phyloP scores from a whole-genome alignment of 2,797 vertebrate genomes.

The Pangasius djambal region DNA sequence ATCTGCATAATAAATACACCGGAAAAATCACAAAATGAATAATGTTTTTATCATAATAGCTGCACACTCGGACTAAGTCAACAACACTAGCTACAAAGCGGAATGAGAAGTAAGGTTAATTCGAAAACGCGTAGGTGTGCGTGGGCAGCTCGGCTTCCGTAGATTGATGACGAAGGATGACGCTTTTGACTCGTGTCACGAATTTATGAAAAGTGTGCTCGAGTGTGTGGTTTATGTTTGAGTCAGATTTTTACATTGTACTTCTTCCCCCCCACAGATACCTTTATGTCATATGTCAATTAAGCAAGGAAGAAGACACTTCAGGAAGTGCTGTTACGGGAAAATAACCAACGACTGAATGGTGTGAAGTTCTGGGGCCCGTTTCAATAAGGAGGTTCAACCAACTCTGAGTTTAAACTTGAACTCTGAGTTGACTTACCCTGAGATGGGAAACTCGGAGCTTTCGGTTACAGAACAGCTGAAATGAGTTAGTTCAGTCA shows the following conservation, averaged over 20 bases:
- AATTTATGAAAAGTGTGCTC: not conserved
- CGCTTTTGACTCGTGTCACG: not conserved
- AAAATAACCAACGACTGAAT: not conserved
- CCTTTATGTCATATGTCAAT: not conserved
- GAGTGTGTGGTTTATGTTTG: not conserved
- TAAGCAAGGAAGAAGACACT: not conserved
- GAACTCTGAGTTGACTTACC: too few species aligned
- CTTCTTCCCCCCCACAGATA: accelerated
- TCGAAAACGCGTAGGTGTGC: conserved; percentile 10
- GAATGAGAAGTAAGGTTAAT: not conserved
- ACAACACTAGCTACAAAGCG: not conserved
- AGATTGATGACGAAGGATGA: not conserved
- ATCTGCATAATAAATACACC: not conserved
- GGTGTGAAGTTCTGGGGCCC: too few species aligned
- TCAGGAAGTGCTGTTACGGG: not conserved
- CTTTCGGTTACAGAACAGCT: too few species aligned
- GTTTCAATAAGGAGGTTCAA: too few species aligned
- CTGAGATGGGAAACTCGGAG: too few species aligned
- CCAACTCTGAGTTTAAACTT: too few species aligned
- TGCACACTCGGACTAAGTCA: too few species aligned
- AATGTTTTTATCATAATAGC: not conserved
- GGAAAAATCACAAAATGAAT: not conserved
- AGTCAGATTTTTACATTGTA: too few species aligned
- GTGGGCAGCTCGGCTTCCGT: conserved; percentile 22
- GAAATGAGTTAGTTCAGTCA: too few species aligned